These are phyloP conservation scores for Pinctada fucata DNA, from an alignment of 2,888 invertebrate genomes.

Conservation along the genomic window DNA sequence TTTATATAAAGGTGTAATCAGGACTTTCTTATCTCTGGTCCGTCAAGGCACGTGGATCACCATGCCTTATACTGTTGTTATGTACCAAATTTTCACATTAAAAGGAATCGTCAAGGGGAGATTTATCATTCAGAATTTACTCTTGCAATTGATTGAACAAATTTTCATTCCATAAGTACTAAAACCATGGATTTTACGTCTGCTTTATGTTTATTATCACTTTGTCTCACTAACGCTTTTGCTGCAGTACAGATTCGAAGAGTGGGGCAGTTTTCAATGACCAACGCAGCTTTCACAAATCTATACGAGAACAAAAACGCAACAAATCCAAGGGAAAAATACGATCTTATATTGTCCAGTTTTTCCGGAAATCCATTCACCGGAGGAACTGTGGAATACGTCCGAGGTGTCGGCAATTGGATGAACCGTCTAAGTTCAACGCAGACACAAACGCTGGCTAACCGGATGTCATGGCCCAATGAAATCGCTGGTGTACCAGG, in stretches of 20 bases:
- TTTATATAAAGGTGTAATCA: too few relatives aligned
- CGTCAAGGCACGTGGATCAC: too few relatives aligned
- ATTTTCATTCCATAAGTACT: too few relatives aligned
- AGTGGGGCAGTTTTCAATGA: slow-evolving; percentile 38
- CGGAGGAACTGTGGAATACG: slow-evolving; percentile 45
- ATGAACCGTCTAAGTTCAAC: slow-evolving; percentile 37
- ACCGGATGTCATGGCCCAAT: slow-evolving; percentile 52
- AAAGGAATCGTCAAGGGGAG: too few relatives aligned
- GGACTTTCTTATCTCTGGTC: too few relatives aligned
- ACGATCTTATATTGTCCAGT: slow-evolving; percentile 49
- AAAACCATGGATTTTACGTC: too few relatives aligned
- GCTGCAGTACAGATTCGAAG: not conserved
- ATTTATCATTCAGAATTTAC: too few relatives aligned
- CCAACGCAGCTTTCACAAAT: slow-evolving; percentile 45
- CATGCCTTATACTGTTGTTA: too few relatives aligned
- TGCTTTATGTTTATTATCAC: too few relatives aligned
- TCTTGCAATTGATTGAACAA: too few relatives aligned
- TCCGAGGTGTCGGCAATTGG: slow-evolving; percentile 44
- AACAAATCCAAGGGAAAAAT: slow-evolving; percentile 18
- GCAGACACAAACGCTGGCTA: slow-evolving; percentile 45
- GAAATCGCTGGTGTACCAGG: slow-evolving; percentile 52
- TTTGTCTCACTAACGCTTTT: not conserved
- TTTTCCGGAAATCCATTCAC: slow-evolving; percentile 43
- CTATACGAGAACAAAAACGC: slow-evolving; percentile 35
- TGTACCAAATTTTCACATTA: too few relatives aligned